These are phyloP conservation scores for Tuta absoluta DNA, from an alignment of 2,888 invertebrate genomes.

Conservation along the genomic window DNA sequence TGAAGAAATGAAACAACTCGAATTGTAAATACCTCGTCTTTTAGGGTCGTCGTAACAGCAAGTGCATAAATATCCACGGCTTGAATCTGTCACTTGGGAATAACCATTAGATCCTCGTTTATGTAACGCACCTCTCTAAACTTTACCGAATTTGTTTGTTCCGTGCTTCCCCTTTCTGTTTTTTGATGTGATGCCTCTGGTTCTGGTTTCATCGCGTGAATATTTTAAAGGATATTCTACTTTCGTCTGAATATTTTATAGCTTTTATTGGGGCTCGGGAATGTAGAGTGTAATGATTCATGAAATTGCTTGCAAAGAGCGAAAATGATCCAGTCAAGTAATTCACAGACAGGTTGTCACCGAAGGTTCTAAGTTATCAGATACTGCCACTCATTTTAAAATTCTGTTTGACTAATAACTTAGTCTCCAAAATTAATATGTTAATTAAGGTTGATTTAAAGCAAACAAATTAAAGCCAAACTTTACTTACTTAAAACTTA, in stretches of 20 bases:
- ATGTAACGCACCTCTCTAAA: neutral
- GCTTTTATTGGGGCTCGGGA: neutral
- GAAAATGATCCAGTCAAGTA: neutral
- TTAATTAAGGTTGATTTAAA: neutral
- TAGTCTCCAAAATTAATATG: too few relatives aligned
- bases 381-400: neutral
- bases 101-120: conserved; percentile 11
- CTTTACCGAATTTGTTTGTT: conserved; percentile 3
- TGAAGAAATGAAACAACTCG: neutral
- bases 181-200: neutral
- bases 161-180: neutral
- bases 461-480: neutral
- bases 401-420: too few relatives aligned
- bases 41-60: neutral
- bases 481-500: neutral
- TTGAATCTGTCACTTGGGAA: conserved; percentile 10
- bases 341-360: neutral
- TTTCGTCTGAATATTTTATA: conserved; percentile 2
- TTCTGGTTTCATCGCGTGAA: neutral
- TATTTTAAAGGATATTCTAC: neutral
- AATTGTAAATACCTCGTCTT: neutral
- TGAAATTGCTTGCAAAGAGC: neutral
- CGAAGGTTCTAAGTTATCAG: neutral
- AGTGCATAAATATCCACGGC: conserved; percentile 11
- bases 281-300: neutral